These are phyloP conservation scores for Epizoanthus stellaris DNA, from an alignment of 92 coral and sea anemone species.

Conservation along the genomic window DNA sequence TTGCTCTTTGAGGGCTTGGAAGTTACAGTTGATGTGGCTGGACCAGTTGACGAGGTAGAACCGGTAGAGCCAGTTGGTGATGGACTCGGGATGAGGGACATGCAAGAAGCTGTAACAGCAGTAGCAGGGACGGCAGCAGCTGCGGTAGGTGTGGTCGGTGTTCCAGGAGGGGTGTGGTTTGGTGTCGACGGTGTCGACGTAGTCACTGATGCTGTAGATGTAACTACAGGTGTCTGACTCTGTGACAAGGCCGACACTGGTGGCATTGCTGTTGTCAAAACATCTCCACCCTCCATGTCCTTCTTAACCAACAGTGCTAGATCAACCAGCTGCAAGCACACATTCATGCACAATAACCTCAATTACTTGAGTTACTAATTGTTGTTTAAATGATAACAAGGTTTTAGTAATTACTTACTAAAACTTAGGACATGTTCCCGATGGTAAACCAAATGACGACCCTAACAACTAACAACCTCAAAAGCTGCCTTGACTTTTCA, in stretches of 20 bases:
- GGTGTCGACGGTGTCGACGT: slow-evolving; percentile 83
- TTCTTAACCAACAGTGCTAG: slow-evolving; percentile 92
- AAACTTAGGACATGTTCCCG: not conserved
- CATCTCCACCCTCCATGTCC: slow-evolving; percentile 85
- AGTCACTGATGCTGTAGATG: slow-evolving; percentile 67
- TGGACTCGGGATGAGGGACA: slow-evolving; percentile 82
- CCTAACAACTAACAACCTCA: too few relatives aligned
- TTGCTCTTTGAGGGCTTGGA: slow-evolving; percentile 87
- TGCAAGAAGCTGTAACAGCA: slow-evolving; percentile 24
- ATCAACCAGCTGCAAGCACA: slow-evolving; percentile 78
- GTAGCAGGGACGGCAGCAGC: slow-evolving; percentile 22
- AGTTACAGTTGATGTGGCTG: slow-evolving; percentile 38
- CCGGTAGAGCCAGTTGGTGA: slow-evolving; percentile 73
- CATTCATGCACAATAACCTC: not conserved
- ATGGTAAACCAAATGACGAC: too few relatives aligned
- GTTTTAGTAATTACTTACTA: not conserved
- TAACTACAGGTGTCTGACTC: slow-evolving; percentile 71
- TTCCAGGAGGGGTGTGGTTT: slow-evolving; percentile 95
- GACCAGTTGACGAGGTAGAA: slow-evolving; percentile 58
- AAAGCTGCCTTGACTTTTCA: too few relatives aligned
- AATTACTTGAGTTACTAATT: not conserved
- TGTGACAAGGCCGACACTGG: slow-evolving; percentile 82
- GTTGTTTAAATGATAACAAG: too few relatives aligned
- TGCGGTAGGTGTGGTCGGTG: slow-evolving; percentile 96
- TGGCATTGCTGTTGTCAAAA: slow-evolving; percentile 88